Evolutionary conservation across 2,797 vertebrate species (phyloP), one percentile per base, ranked within the genome.

Genomic region (Oophaga sylvatica): DNA sequence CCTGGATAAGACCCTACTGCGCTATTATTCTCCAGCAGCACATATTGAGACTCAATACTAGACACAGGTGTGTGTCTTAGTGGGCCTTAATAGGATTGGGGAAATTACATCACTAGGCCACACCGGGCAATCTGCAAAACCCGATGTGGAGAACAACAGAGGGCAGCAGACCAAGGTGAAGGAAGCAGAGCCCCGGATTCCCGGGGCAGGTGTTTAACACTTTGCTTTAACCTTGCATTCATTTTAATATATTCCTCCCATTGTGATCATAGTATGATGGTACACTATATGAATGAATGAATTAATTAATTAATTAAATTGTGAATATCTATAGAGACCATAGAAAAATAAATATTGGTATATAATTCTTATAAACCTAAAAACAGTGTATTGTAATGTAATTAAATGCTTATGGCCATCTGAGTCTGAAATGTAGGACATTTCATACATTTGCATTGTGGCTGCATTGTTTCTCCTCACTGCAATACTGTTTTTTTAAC

Each of bases 401-500:
- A 2, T 29, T 31, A 17, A 59, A 62, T 17, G 10, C n/a, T 15
- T 41, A 11, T 41, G 31, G 29, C 19, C 35, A 31, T 22, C 29
- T 41, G 78, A 8, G 10, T 56, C 59, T 19, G 31, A 60, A 79
- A 62, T 20, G 5, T 1, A 41, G 26, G 9, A 29, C 29, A 48
- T 20, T 71, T 48, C 35, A 12, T 70, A 26, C 20, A 70, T 70
- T 56, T 12, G 53, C 29, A 11, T 13, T 7, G 60, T 84, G 57
- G 65, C 35, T 45, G n/a, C 13, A 31, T 84, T 53, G 59, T n/a
- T 53, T 77, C 19, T 60, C 20, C 53, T 87, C 16, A 75, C 29
- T 60, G 26, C 63, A 87, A 65, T 76, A 59, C 71, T 16, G 17
- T 79, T 79, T 87, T 63, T 85, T 88, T 85, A 81, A 89, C 87